Conservation (phyloP, 1,140 invertebrate species). For the Dendrolimus punctatus region DNA sequence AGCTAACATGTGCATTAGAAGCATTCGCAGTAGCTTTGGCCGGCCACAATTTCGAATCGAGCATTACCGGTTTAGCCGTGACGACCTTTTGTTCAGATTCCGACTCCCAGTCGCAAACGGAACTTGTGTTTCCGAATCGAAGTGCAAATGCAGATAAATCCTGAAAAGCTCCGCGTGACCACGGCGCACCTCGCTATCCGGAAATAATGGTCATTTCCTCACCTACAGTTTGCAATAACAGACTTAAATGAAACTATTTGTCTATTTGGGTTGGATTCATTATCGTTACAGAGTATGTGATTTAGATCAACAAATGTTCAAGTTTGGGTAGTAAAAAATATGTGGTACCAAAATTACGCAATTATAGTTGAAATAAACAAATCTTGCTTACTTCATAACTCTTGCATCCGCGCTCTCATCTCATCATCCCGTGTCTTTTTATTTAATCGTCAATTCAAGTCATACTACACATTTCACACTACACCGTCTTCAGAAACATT, state of each 20-base stretch:
- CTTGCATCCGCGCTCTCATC: too few species aligned
- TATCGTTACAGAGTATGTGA: conserved; percentile 15
- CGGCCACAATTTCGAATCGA: conserved; percentile 41
- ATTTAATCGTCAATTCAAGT: too few species aligned
- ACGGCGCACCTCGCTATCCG: conserved; percentile 19
- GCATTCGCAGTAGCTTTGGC: conserved; percentile 14
- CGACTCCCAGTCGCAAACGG: conserved; percentile 22
- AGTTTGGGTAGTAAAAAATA: too few species aligned
- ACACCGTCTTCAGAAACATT: too few species aligned
- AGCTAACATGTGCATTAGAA: conserved; percentile 26
- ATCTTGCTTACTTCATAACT: too few species aligned
- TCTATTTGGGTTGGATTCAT: conserved; percentile 28
- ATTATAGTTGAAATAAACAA: too few species aligned
- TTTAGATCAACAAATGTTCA: too few species aligned
- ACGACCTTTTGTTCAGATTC: conserved; percentile 37
- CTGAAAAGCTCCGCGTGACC: conserved; percentile 17
- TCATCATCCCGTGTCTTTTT: too few species aligned
- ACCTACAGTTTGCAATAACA: conserved; percentile 22
- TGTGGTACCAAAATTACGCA: too few species aligned
- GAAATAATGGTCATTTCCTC: conserved; percentile 32
- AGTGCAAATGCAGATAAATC: conserved; percentile 42
- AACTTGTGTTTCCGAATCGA: conserved; percentile 32
- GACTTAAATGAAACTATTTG: conserved; percentile 37
- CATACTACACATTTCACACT: too few species aligned
- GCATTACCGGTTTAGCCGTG: conserved; percentile 41